Evolutionary conservation across 2,888 invertebrate species (phyloP).

Genomic region (Polymixis flavicincta): DNA sequence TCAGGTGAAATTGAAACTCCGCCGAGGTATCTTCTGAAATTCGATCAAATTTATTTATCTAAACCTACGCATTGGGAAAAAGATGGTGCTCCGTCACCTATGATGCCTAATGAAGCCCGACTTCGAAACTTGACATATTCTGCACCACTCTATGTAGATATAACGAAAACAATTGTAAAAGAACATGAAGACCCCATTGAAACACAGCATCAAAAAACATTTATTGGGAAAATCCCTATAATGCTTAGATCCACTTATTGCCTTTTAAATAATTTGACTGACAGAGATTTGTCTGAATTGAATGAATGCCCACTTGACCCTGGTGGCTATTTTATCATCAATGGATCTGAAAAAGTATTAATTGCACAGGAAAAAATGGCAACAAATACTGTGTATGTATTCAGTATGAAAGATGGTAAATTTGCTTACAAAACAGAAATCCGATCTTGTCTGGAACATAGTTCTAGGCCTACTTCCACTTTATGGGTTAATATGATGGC

Average conservation of each 20-base stretch:
- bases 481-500: slow-evolving; percentile 99
- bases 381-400: slow-evolving; percentile 99
- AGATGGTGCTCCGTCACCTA: slow-evolving; percentile 99
- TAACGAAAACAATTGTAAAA: slow-evolving; percentile 98
- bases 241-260: slow-evolving; percentile 99
- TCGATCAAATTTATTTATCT: slow-evolving; percentile 99
- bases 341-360: slow-evolving; percentile 99
- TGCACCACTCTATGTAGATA: slow-evolving; percentile 99
- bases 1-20: slow-evolving; percentile 98
- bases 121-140: slow-evolving; percentile 99
- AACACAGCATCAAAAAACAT: slow-evolving; percentile 94
- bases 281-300: slow-evolving; percentile 99
- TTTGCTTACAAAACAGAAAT: slow-evolving; percentile 99
- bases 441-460: slow-evolving; percentile 93
- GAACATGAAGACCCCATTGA: slow-evolving; percentile 97
- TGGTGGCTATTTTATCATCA: slow-evolving; percentile 99
- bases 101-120: slow-evolving; percentile 99
- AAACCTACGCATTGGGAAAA: slow-evolving; percentile 99
- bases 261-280: slow-evolving; percentile 97
- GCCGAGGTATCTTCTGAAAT: slow-evolving; percentile 97
- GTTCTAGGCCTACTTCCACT: slow-evolving; percentile 98
- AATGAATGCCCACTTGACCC: slow-evolving; percentile 99
- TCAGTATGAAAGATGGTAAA: slow-evolving; percentile 99
- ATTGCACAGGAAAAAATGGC: slow-evolving; percentile 99
- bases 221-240: slow-evolving; percentile 98